phyloP scores from a whole-genome alignment of 2,113 vertebrate species.

The Chroicocephalus ridibundus region DNA sequence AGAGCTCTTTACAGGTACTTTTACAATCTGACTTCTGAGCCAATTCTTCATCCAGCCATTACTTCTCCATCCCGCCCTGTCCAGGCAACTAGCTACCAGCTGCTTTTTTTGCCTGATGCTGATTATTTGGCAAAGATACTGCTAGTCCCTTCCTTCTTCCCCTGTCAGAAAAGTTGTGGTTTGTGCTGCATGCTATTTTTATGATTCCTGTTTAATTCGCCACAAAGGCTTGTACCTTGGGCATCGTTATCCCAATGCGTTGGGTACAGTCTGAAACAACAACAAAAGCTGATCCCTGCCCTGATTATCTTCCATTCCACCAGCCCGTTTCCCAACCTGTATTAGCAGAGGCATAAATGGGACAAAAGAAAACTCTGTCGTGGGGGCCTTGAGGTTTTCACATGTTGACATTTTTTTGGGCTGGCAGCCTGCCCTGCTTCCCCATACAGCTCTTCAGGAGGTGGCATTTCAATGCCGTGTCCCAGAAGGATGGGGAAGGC shows the following conservation, averaged over 20 bases:
- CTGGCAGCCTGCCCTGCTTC: constrained; percentile 2
- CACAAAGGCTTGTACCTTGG: accelerated
- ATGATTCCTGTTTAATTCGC: neutral
- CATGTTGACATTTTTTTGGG: neutral
- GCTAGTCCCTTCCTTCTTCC: neutral
- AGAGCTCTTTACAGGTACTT: neutral
- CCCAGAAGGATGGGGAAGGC: neutral
- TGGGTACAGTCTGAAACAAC: neutral
- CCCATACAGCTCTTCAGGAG: neutral
- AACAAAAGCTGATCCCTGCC: neutral
- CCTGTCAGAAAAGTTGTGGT: neutral
- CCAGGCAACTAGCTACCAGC: neutral
- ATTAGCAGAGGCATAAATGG: neutral
- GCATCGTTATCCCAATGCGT: accelerated
- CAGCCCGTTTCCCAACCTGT: neutral
- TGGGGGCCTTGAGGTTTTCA: neutral
- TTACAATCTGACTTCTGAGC: neutral
- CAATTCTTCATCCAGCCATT: neutral
- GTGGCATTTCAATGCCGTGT: neutral
- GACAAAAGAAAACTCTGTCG: neutral
- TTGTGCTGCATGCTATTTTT: neutral
- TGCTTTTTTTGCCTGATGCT: neutral
- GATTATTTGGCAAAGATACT: neutral
- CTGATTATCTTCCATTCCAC: neutral
- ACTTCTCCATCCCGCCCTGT: neutral